A percentile compares a stretch with the other conserved stretches of the same genome.
These are phyloP conservation scores for Mesocentrotus franciscanus DNA, from an alignment of 53 echinoderm and acorn worm genomes.

Conservation along the genomic window DNA sequence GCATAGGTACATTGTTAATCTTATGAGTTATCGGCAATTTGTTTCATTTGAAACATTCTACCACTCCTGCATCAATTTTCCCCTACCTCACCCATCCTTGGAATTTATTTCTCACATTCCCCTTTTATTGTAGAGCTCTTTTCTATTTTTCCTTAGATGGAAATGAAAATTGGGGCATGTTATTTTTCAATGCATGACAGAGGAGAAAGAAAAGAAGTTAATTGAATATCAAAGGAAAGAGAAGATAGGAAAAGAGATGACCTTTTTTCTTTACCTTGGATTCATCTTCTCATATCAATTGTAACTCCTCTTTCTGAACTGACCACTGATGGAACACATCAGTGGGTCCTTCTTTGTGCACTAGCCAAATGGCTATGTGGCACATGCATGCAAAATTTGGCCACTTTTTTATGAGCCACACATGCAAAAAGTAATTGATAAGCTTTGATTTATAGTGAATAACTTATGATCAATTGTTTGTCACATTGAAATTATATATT, in stretches of 20 bases:
- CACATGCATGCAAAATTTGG: background rate
- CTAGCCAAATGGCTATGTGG: background rate
- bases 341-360: background rate
- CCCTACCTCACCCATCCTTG: background rate
- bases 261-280: background rate
- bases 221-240: background rate
- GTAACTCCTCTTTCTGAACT: background rate
- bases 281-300: background rate
- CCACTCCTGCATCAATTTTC: constrained; percentile 9
- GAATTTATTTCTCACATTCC: background rate
- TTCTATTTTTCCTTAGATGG: background rate
- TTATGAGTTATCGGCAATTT: background rate
- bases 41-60: background rate
- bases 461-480: background rate
- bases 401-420: background rate
- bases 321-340: background rate
- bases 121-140: background rate
- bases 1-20: background rate
- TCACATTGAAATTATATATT: background rate
- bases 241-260: background rate
- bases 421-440: background rate
- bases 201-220: background rate
- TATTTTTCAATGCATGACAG: background rate
- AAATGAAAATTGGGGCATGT: background rate
- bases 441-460: background rate